Conservation (phyloP, 2,113 vertebrate genomes). For the Cyanocitta stelleri region DNA sequence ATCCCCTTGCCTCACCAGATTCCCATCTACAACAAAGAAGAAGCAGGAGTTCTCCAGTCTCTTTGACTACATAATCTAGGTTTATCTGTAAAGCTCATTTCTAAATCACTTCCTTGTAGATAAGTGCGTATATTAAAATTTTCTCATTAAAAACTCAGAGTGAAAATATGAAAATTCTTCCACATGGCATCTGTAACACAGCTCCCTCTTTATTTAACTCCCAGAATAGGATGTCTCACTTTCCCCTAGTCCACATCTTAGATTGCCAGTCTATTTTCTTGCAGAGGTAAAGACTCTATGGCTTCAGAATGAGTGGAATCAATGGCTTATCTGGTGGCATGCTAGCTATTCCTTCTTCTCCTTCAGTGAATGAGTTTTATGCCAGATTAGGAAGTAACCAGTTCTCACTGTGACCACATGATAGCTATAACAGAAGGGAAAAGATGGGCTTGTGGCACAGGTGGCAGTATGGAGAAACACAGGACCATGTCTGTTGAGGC, state of each 20-base stretch:
- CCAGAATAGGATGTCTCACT: neutral
- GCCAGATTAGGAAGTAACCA: neutral
- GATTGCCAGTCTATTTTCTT: neutral
- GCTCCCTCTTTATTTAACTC: neutral
- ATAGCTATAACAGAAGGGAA: neutral
- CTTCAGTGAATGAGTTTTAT: neutral
- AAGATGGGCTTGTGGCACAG: neutral
- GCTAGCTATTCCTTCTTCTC: neutral
- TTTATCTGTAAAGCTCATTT: neutral
- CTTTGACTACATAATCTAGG: neutral
- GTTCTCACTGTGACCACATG: neutral
- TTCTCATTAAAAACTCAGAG: neutral
- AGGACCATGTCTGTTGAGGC: neutral
- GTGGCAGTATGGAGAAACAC: neutral
- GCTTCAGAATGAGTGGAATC: neutral
- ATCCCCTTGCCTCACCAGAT: neutral
- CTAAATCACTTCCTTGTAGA: neutral
- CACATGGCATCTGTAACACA: neutral
- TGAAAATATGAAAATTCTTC: neutral
- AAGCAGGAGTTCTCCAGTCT: neutral
- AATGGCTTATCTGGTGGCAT: neutral
- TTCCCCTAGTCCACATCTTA: neutral
- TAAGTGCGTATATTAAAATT: neutral
- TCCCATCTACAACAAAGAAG: neutral
- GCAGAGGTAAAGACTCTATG: neutral